phyloP scores from a whole-genome alignment of 2,113 vertebrate species.

The Pelecanoides urinatrix region DNA sequence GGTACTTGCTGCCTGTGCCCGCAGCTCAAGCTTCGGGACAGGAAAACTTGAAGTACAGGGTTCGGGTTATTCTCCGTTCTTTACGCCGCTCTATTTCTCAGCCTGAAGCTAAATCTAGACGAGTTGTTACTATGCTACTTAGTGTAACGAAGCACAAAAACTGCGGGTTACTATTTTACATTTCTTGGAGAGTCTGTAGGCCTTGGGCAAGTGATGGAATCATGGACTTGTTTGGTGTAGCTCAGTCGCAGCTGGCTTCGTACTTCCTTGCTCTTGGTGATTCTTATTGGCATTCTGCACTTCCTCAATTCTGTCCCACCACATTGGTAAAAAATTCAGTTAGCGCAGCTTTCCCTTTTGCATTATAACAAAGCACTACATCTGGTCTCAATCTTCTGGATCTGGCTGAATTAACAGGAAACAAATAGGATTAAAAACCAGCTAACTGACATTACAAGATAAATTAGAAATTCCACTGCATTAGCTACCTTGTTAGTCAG shows the following conservation, averaged over 20 bases:
- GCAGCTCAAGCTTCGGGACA: not conserved
- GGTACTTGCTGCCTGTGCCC: accelerated
- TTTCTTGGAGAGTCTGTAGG: not conserved
- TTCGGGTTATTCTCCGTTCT: no score
- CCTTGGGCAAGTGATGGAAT: accelerated
- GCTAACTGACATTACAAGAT: no score
- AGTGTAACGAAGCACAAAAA: accelerated
- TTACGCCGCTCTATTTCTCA: no score
- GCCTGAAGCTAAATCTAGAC: not conserved
- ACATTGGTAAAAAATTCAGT: accelerated
- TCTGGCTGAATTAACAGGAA: not conserved
- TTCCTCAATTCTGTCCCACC: not conserved
- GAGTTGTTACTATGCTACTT: accelerated
- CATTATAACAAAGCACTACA: accelerated
- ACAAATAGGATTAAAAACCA: not conserved
- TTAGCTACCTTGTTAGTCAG: not conserved
- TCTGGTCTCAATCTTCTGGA: accelerated
- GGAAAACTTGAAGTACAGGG: not conserved
- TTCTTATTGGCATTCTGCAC: accelerated
- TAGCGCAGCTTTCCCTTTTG: not conserved
- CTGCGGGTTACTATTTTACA: accelerated
- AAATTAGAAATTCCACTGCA: accelerated
- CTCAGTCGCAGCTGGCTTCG: accelerated
- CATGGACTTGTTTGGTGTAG: accelerated
- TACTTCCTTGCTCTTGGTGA: accelerated